These are phyloP conservation scores for Metaphire vulgaris DNA, from an alignment of 1,140 invertebrate genomes.

Conservation along the genomic window DNA sequence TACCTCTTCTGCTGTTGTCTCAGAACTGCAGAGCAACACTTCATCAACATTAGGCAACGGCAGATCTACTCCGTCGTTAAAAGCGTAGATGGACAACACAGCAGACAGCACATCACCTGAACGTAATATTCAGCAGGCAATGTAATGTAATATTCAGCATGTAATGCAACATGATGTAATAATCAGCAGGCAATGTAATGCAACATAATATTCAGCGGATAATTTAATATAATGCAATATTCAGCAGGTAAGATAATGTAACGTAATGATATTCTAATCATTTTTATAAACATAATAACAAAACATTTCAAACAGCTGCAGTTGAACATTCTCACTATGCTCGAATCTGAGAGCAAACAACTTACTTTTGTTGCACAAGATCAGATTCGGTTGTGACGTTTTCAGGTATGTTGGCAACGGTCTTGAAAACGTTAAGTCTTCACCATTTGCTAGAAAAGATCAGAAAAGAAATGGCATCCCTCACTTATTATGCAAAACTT, in stretches of 20 bases:
- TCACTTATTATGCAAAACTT: no score
- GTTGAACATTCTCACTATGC: no score
- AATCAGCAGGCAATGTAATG: no score
- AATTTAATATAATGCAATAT: no score
- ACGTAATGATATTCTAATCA: background rate
- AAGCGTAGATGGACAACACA: constrained; percentile 39
- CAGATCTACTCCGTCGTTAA: constrained; percentile 26
- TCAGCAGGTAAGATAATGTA: constrained; percentile 25
- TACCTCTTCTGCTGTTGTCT: constrained; percentile 45
- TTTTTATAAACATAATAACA: no score
- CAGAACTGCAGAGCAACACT: constrained; percentile 40
- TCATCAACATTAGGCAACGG: constrained; percentile 42
- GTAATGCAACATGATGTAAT: no score
- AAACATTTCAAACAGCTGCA: no score
- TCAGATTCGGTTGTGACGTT: background rate
- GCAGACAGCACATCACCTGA: constrained; percentile 39
- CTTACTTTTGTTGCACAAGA: background rate
- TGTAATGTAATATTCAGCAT: no score
- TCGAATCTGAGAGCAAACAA: no score
- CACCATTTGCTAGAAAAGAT: background rate
- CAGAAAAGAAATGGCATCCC: no score
- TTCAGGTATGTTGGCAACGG: background rate
- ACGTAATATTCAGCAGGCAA: no score
- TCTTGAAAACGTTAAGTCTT: background rate
- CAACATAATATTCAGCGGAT: no score